These are phyloP conservation scores for Entomobrya proxima DNA, from an alignment of 2,888 invertebrate genomes.

Conservation along the genomic window DNA sequence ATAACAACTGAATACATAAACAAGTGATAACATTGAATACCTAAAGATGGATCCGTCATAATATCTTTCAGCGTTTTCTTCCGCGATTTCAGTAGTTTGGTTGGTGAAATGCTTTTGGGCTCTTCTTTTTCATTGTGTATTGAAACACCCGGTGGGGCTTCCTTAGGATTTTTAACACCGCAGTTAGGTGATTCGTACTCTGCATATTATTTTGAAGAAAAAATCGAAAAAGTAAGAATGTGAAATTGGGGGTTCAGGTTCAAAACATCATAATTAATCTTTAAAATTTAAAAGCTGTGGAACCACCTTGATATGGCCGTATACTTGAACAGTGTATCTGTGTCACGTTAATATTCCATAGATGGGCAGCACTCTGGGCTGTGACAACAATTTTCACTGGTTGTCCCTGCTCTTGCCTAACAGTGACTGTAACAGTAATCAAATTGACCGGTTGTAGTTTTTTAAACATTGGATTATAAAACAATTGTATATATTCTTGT, in stretches of 20 bases:
- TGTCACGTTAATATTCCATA: constrained; percentile 70
- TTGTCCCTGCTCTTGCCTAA: constrained; percentile 36
- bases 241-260: not conserved
- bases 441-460: not conserved
- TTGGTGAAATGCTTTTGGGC: constrained; percentile 38
- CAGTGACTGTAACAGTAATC: constrained; percentile 62
- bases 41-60: not conserved
- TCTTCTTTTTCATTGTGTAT: not conserved
- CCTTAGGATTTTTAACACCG: constrained; percentile 64
- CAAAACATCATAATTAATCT: not conserved
- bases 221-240: constrained; percentile 27
- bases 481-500: not conserved
- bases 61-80: constrained; percentile 45
- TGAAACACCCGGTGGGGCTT: constrained; percentile 18
- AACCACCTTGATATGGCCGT: constrained; percentile 58
- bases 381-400: constrained; percentile 69
- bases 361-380: constrained; percentile 70
- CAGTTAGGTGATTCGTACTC: constrained; percentile 59
- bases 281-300: not conserved
- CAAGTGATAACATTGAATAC: not conserved
- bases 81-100: constrained; percentile 42
- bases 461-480: not conserved
- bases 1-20: not conserved
- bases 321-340: constrained; percentile 71
- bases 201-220: not conserved